Evolutionary conservation across 2,888 invertebrate species (phyloP).

Genomic region (Cantharis lateralis): DNA sequence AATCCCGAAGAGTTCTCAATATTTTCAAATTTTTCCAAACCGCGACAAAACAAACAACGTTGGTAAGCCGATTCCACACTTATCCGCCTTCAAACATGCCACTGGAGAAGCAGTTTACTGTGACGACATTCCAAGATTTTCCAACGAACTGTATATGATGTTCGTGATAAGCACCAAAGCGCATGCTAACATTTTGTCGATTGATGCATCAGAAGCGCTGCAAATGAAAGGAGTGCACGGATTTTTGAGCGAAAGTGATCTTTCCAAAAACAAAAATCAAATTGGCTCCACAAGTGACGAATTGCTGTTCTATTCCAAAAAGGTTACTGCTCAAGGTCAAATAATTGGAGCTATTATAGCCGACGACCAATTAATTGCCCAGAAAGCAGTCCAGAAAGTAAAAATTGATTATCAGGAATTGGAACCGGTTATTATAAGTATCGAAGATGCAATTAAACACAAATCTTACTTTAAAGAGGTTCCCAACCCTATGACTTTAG

Average conservation of each 20-base stretch:
- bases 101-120: conserved; percentile 91
- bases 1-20: conserved; percentile 72
- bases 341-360: conserved; percentile 80
- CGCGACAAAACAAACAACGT: conserved; percentile 72
- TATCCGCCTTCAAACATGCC: conserved; percentile 84
- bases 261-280: conserved; percentile 68
- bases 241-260: conserved; percentile 78
- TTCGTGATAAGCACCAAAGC: conserved; percentile 81
- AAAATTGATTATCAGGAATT: conserved; percentile 82
- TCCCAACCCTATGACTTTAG: conserved; percentile 61
- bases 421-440: conserved; percentile 78
- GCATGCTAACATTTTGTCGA: conserved; percentile 76
- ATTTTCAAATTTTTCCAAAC: conserved; percentile 63
- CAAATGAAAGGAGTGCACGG: conserved; percentile 77
- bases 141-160: conserved; percentile 79
- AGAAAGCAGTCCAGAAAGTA: conserved; percentile 81
- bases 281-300: conserved; percentile 81
- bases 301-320: conserved; percentile 76
- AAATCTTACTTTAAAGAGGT: conserved; percentile 69
- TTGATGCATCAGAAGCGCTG: conserved; percentile 78
- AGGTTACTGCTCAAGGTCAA: conserved; percentile 81
- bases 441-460: conserved; percentile 83
- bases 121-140: conserved; percentile 81
- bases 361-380: conserved; percentile 76
- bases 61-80: conserved; percentile 80